Conservation (phyloP, 2,888 invertebrate species). For the Adineta ricciae region DNA sequence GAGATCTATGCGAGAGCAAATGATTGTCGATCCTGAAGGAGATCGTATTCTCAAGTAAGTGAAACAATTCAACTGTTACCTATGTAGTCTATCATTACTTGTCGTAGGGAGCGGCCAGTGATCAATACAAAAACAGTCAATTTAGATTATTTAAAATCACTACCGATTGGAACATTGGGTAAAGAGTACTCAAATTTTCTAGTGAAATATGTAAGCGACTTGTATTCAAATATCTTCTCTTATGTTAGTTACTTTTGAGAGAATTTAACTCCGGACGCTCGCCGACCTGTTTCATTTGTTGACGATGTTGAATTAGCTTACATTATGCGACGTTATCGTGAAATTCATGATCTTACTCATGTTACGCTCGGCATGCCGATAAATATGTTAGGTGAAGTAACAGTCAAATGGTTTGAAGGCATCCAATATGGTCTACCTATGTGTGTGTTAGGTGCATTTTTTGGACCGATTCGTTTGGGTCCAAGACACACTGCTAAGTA, state of each 20-base stretch:
- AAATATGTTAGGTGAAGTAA: conserved; percentile 73
- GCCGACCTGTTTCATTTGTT: conserved; percentile 78
- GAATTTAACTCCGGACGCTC: conserved; percentile 81
- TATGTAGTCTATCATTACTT: neutral
- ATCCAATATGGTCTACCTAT: conserved; percentile 87
- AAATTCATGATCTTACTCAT: conserved; percentile 89
- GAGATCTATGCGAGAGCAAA: conserved; percentile 1
- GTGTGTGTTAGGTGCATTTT: conserved; percentile 82
- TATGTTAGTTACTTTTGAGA: conserved; percentile 40
- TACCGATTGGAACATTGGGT: conserved; percentile 74
- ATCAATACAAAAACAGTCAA: conserved; percentile 74
- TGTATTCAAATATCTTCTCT: conserved; percentile 37
- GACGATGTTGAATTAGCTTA: conserved; percentile 79
- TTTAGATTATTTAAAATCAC: conserved; percentile 59
- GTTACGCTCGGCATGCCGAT: conserved; percentile 76
- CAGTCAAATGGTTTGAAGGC: conserved; percentile 94
- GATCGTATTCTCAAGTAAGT: neutral
- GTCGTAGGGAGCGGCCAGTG: conserved; percentile 62
- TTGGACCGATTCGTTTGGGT: conserved; percentile 74
- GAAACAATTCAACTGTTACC: neutral
- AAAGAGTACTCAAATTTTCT: conserved; percentile 74
- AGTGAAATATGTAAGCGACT: conserved; percentile 58
- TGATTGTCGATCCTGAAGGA: conserved; percentile 26
- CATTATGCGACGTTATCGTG: conserved; percentile 90
- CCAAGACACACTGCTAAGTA: conserved; percentile 76